Evolutionary conservation across 1,140 invertebrate genomes (phyloP), one percentile per base, ranked within the genome.

Genomic region (Thaumetopoea pityocampa): DNA sequence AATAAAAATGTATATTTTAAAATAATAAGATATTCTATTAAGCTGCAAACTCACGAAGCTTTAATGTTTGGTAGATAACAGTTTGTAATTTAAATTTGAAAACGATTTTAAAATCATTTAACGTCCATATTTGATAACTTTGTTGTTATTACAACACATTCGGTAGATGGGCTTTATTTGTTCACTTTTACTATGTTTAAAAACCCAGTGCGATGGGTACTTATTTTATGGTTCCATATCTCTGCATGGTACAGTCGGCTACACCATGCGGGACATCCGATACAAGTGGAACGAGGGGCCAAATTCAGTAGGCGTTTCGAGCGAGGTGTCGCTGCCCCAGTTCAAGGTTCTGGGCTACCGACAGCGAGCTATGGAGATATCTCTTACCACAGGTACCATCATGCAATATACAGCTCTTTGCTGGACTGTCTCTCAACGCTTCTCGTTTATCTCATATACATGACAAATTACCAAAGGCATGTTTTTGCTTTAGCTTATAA

Each of bases 211-310:
- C 73, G 85, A 89, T 87, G 86, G 87, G 85, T 81, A 69, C 85
- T 86, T 87, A 86, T 87, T 85, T 88, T 85, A 88, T 87, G 87
- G 85, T 88, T 86, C 79, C 73, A 68, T 85, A 84, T 89, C 79
- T 89, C 87, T 73, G 72, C 69, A 78, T 74, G 77, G 74, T 89
- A 85, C 90, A 97, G 95, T 96, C 89, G 95, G 95, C 87, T 97
- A 97, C 90, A 96, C 95, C 79, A 97, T 96, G 95, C 90, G 93
- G 87, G 96, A 98, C 90, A 97, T 98, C 87, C 91, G 93, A 63
- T 96, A 97, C 90, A 95, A 94, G 86, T 97, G 95, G 95, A 94
- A 95, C 86, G 94, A 95, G 81, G 94, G 94, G 45, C 92, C 93
- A 72, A 92, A 93, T 86, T 96, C 95, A 61, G 95, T 97, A 67